Conservation (phyloP, 2,113 vertebrate genomes). For the Apaloderma vittatum region DNA sequence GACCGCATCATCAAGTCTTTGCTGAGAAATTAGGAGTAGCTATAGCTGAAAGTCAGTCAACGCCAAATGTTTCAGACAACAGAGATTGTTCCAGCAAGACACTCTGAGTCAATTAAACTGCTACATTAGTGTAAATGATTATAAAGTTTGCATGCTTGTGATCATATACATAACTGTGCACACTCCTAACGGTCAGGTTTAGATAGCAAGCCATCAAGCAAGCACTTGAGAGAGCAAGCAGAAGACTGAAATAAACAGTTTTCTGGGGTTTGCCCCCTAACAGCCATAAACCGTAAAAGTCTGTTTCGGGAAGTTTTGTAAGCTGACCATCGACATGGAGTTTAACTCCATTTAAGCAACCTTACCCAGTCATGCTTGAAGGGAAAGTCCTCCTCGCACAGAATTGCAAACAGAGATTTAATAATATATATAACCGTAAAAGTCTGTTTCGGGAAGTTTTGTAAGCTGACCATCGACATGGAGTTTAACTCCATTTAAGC, state of each 20-base stretch:
- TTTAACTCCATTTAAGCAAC: background rate
- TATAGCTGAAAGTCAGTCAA: background rate
- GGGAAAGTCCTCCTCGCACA: background rate
- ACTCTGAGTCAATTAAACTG: background rate
- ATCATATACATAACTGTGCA: background rate
- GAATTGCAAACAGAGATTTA: background rate
- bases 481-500: background rate
- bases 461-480: accelerated
- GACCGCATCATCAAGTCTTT: background rate
- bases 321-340: accelerated
- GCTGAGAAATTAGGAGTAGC: background rate
- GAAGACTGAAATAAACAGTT: background rate
- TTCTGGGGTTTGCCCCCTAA: background rate
- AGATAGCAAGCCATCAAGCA: background rate
- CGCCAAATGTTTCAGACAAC: background rate
- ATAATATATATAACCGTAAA: background rate
- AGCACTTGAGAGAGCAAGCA: background rate
- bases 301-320: background rate
- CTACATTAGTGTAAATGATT: background rate
- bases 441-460: background rate
- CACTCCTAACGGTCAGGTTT: background rate
- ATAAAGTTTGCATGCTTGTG: background rate
- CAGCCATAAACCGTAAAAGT: background rate
- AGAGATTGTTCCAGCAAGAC: background rate
- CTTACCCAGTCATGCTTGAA: background rate